These are phyloP conservation scores for Rhinoderma darwinii DNA, from an alignment of 2,113 vertebrate species.

Conservation along the genomic window DNA sequence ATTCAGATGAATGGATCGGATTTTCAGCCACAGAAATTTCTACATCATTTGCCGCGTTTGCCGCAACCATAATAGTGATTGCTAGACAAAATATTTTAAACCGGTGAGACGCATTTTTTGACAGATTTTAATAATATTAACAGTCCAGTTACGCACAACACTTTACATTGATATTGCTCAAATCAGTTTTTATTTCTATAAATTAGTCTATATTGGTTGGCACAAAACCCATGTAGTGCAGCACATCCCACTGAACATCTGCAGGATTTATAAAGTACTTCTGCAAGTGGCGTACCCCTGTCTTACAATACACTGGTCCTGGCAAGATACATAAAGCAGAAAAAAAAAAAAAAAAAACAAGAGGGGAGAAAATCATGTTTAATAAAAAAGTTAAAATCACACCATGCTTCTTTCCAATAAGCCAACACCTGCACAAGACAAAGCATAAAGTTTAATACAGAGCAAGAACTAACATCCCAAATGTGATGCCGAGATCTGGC, in stretches of 20 bases:
- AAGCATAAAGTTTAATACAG: constrained; percentile 85
- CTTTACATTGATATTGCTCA: no score
- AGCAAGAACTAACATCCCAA: constrained; percentile 78
- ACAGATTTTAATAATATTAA: no score
- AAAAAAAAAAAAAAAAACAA: constrained; percentile 61
- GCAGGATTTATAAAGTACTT: constrained; percentile 63
- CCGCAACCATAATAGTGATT: no score
- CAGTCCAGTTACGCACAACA: no score
- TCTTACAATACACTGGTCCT: constrained; percentile 70
- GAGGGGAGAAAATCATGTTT: constrained; percentile 72
- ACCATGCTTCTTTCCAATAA: constrained; percentile 86
- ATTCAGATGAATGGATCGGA: no score
- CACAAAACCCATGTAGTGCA: constrained; percentile 42
- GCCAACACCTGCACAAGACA: constrained; percentile 89
- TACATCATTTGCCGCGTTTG: no score
- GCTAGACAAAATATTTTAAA: no score
- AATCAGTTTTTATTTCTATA: no score
- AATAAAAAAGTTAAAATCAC: constrained; percentile 74
- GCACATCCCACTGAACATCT: constrained; percentile 45
- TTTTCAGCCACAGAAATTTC: no score
- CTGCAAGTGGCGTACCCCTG: constrained; percentile 80
- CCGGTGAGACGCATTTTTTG: no score
- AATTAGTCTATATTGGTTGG: no score
- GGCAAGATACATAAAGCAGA: constrained; percentile 79
- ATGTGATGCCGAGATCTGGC: constrained; percentile 82